Percentiles rank a stretch among this genome's conserved stretches.
These are phyloP conservation scores for Jaculus jaculus DNA, from an alignment of 2,113 vertebrate genomes.

Conservation along the genomic window DNA sequence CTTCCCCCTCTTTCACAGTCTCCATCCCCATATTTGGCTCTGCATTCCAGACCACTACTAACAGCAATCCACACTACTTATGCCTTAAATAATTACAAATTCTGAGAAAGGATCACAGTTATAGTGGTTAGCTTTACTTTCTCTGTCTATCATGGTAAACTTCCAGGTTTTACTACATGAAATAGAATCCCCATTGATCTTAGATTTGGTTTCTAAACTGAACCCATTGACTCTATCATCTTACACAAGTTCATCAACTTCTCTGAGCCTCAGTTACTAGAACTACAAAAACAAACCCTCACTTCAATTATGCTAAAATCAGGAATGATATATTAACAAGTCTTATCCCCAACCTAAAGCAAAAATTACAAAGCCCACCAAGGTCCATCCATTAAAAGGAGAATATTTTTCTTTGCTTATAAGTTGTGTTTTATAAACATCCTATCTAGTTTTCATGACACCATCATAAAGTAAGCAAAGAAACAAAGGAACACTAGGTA, in stretches of 20 bases:
- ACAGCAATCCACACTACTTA: neutral
- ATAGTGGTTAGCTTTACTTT: neutral
- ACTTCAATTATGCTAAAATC: neutral
- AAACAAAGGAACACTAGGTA: neutral
- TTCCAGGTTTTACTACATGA: neutral
- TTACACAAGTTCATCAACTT: neutral
- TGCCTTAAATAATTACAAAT: neutral
- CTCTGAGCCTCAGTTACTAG: neutral
- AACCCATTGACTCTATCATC: neutral
- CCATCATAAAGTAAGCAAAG: neutral
- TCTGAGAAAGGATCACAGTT: neutral
- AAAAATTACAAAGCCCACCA: neutral
- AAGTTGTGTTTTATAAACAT: neutral
- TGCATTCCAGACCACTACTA: neutral
- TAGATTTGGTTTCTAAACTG: neutral
- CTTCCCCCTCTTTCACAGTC: neutral
- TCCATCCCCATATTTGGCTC: neutral
- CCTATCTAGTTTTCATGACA: neutral
- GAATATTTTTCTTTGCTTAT: neutral
- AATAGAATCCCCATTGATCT: neutral
- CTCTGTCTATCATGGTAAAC: neutral
- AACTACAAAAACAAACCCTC: neutral
- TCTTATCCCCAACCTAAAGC: neutral
- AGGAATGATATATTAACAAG: neutral
- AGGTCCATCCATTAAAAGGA: neutral